Evolutionary conservation across 2,113 vertebrate genomes (phyloP), one percentile per base, ranked within the genome.

Genomic region (Chloebia gouldiae): DNA sequence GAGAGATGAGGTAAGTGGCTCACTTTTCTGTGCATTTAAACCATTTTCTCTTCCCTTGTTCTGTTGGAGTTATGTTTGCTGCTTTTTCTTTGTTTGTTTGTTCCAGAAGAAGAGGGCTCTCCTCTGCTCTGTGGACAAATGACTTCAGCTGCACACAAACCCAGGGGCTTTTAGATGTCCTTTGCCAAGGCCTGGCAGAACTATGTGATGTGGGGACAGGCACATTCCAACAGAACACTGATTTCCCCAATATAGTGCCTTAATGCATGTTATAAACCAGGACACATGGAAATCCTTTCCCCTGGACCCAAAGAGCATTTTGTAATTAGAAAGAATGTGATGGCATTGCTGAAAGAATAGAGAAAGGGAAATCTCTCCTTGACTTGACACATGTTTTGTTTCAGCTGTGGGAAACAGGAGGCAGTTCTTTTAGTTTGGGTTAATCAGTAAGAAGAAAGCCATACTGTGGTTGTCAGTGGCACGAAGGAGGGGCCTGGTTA

Each of bases 361-460:
- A 44, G 40, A 49, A 83, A 72, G 30, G 44, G 27, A 81, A 60
- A 31, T 39, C 18, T 71, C 91, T 7, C 2, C 12, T 30, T 86
- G 39, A 72, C 7, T 72, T 86, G 14, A 42, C 3, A 0, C 23
- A 17, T 0, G 0, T 25, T 30, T 40, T 66, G 3, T 24, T 18
- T 70, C 73, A 68, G 42, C 22, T 78, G 11, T 37, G 40, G 19
- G 24, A 50, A 31, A 70, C 15, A 14, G 7, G 12, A 68, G 12
- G 25, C 21, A n/a, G 17, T 24, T 16, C 18, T 92, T 68, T 65
- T 22, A 42, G n/a, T 37, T 14, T 28, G 30, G 42, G 28, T 22
- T 64, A 42, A 39, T 71, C 13, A 4, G 1, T 20, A 35, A n/a
- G 33, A 42, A 42, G 47, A 70, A 76, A 83, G 40, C 40, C 31